Evolutionary conservation across 2,888 invertebrate genomes (phyloP), one percentile per base, ranked within the genome.

Genomic region (Calliphora vomitoria): DNA sequence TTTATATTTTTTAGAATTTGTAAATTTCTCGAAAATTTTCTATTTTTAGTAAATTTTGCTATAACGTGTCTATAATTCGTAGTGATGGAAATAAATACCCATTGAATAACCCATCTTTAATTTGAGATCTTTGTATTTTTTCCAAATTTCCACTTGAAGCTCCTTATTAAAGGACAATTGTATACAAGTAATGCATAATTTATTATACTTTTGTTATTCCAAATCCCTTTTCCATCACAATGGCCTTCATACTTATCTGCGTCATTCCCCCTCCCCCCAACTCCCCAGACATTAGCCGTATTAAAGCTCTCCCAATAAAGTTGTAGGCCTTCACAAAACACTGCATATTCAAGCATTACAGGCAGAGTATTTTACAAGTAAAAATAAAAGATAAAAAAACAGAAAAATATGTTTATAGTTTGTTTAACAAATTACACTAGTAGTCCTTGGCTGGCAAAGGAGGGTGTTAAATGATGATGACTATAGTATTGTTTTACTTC

Each of bases 401-500:
- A 44, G 2, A 35, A 11, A 35, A 50, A 41, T 62, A 44, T 25
- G 15, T 55, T 38, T 66, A n/a, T 68, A 44, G 55, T 79, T 79
- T 60, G 15, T 60, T 44, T 58, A 69, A 79, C 69, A 79, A 79
- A 60, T 69, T 69, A 79, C 31, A n/a, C 10, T 55, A 25, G 25
- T 1, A 10, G 15, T 55, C 13, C 35, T 58, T 31, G 18, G 13
- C 41, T n/a, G 15, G 15, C 11, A 35, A 10, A 1, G 3, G 11
- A 53, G 20, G 55, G 10, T n/a, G 55, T 41, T 74, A 31, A 47
- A 50, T 50, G 31, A 25, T 62, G 8, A 58, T 58, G 38, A 38
- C 13, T 58, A 8, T 58, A 11, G 6, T 69, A 53, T 69, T 35
- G 8, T 53, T 71, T 35, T 15, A 15, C 44, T 69, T 4, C n/a